Evolutionary conservation across 2,888 invertebrate species (phyloP), one percentile per base, ranked within the genome.

Genomic region (Clivina fossor): DNA sequence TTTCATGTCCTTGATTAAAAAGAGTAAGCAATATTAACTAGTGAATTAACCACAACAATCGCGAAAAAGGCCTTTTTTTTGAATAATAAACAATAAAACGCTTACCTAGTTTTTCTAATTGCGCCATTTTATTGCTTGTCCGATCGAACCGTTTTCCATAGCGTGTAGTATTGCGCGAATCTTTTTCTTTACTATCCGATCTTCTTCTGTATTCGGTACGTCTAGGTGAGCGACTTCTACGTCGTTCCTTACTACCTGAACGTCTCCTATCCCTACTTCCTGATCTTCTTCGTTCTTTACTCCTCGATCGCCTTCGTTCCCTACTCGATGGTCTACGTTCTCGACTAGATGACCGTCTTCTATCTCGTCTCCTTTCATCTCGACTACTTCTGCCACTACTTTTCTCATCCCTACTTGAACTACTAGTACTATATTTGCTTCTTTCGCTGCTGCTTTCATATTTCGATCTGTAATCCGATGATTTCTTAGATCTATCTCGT

Each of bases 71-170:
- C 5, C 4, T 24, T 24, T 24, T 24, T 24, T 24, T 24, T 4
- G 26, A 24, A 24, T 24, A 24, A 24, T 24, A 7, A 9, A 24
- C 4, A 18, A 38, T 38, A 13, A 5, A 11, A 4, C 13, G 48
- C 64, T 60, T 69, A 62, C 79, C 78, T 61, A 76, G 67, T 64
- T 78, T 78, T 57, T 76, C 77, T 40, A 76, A 64, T 58, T 75
- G 73, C 11, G 75, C 76, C 58, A 76, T 66, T 65, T 75, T 76
- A 49, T 67, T 75, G 46, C 72, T 70, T 15, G 72, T 71, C 37
- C 76, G 73, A 40, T 78, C 77, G 48, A 74, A 67, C 66, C 75
- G 62, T 69, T 75, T 62, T 67, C 73, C 64, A 67, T 75, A 64
- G 65, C 64, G 50, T 68, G 62, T 56, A 49, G 62, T 1, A 68